Conservation (phyloP, 2,888 invertebrate species). For the Protophormia terraenovae region DNA sequence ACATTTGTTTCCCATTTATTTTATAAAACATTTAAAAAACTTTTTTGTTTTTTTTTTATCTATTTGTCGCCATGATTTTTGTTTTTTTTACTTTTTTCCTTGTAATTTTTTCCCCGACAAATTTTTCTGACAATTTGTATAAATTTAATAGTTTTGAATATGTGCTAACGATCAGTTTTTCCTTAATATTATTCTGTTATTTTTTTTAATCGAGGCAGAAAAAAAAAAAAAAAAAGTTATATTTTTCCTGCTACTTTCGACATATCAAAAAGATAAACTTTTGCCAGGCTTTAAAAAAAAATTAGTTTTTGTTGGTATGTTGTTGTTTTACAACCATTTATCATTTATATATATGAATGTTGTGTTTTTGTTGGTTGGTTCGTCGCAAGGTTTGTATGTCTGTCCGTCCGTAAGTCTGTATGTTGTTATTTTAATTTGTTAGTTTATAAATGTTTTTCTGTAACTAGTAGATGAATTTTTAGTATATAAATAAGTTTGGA, state of each 20-base stretch:
- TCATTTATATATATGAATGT: constrained; percentile 26
- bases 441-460: constrained; percentile 9
- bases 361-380: not conserved
- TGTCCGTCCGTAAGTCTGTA: too few species aligned
- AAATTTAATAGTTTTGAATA: constrained; percentile 57
- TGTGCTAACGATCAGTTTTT: constrained; percentile 63
- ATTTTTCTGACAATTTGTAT: constrained; percentile 47
- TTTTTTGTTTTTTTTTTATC: constrained; percentile 1
- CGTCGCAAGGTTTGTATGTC: too few species aligned
- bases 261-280: constrained; percentile 58
- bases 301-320: not conserved
- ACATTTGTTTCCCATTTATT: constrained; percentile 5
- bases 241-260: not conserved
- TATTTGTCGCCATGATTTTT: constrained; percentile 30
- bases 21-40: constrained; percentile 46
- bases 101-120: not conserved
- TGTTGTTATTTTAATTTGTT: constrained; percentile 10
- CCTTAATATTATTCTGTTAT: not conserved
- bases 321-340: constrained; percentile 19
- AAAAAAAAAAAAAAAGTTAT: too few species aligned
- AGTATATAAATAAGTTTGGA: not conserved
- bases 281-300: constrained; percentile 50
- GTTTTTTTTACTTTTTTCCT: constrained; percentile 7
- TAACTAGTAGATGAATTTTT: not conserved
- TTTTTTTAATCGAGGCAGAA: not conserved